These are phyloP conservation scores for Eupeodes corollae DNA, from an alignment of 1,140 invertebrate genomes.

Conservation along the genomic window DNA sequence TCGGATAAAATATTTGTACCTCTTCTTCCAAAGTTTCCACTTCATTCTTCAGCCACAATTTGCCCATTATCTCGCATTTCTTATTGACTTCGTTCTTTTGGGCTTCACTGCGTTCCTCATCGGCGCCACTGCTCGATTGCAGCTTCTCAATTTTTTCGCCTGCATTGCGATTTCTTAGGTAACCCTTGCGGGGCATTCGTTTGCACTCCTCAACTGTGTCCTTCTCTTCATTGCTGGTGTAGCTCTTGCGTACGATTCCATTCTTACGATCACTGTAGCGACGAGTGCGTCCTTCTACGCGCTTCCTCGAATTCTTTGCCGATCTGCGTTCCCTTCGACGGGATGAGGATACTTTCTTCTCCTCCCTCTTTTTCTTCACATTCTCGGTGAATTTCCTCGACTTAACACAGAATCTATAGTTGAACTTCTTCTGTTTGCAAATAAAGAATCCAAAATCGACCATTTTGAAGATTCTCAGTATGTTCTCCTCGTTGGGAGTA, in stretches of 20 bases:
- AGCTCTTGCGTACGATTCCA: slow-evolving; percentile 32
- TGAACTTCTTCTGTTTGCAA: slow-evolving; percentile 36
- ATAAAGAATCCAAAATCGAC: slow-evolving; percentile 53
- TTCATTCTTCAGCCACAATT: slow-evolving; percentile 62
- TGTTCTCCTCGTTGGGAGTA: slow-evolving; percentile 50
- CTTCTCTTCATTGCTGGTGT: slow-evolving; percentile 35
- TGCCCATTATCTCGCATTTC: slow-evolving; percentile 50
- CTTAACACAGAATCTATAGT: slow-evolving; percentile 35
- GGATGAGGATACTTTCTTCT: slow-evolving; percentile 38
- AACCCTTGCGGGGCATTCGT: slow-evolving; percentile 30
- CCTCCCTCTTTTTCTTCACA: slow-evolving; percentile 46
- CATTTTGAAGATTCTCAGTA: slow-evolving; percentile 55
- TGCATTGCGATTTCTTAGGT: slow-evolving; percentile 31
- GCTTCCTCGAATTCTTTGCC: slow-evolving; percentile 31
- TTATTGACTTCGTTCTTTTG: slow-evolving; percentile 48
- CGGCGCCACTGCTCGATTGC: slow-evolving; percentile 31
- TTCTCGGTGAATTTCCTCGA: slow-evolving; percentile 46
- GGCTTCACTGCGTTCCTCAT: slow-evolving; percentile 30
- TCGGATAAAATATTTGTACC: slow-evolving; percentile 2
- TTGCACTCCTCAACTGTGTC: slow-evolving; percentile 34
- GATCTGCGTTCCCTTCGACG: slow-evolving; percentile 26
- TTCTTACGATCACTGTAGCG: slow-evolving; percentile 35
- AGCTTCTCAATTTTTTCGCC: slow-evolving; percentile 26
- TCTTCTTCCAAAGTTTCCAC: slow-evolving; percentile 52
- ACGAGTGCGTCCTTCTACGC: slow-evolving; percentile 38